phyloP scores from a whole-genome alignment of 2,888 invertebrate species.

The Anaspis maculata region DNA sequence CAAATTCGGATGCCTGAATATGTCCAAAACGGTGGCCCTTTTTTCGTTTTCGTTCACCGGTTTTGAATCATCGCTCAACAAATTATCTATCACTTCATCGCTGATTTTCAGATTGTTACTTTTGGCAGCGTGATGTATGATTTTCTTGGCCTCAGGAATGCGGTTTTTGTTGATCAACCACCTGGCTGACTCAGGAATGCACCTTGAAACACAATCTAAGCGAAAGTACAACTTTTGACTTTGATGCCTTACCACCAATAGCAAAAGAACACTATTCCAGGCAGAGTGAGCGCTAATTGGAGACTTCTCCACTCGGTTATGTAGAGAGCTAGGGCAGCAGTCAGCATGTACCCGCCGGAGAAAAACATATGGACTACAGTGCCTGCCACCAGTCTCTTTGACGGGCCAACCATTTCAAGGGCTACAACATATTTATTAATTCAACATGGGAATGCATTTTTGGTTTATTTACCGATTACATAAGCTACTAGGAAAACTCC shows the following conservation, averaged over 20 bases:
- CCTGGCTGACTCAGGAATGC: conserved; percentile 66
- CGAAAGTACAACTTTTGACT: too few relatives aligned
- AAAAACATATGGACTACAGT: conserved; percentile 69
- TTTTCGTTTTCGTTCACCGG: conserved; percentile 30
- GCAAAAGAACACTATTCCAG: conserved; percentile 56
- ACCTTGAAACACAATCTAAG: conserved; percentile 27
- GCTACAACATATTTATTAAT: conserved; percentile 36
- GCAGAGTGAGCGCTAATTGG: conserved; percentile 61
- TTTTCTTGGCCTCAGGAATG: conserved; percentile 51
- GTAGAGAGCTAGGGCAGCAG: conserved; percentile 57
- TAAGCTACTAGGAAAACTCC: conserved; percentile 72
- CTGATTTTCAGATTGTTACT: conserved; percentile 55
- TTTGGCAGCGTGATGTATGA: conserved; percentile 55
- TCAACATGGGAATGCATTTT: conserved; percentile 1
- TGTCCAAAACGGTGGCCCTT: conserved; percentile 45
- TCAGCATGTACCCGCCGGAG: conserved; percentile 61
- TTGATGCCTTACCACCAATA: conserved; percentile 68
- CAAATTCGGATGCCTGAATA: conserved; percentile 56
- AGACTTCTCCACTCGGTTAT: conserved; percentile 61
- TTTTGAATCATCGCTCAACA: conserved; percentile 44
- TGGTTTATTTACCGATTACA: conserved; percentile 53
- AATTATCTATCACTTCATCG: conserved; percentile 45
- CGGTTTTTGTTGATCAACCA: conserved; percentile 62
- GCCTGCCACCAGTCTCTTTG: conserved; percentile 59
- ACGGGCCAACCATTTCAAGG: conserved; percentile 65